A percentile compares a stretch with the other conserved stretches of the same genome.
Conservation (phyloP, 2,113 vertebrate genomes). For the Forbesichthys agassizii region DNA sequence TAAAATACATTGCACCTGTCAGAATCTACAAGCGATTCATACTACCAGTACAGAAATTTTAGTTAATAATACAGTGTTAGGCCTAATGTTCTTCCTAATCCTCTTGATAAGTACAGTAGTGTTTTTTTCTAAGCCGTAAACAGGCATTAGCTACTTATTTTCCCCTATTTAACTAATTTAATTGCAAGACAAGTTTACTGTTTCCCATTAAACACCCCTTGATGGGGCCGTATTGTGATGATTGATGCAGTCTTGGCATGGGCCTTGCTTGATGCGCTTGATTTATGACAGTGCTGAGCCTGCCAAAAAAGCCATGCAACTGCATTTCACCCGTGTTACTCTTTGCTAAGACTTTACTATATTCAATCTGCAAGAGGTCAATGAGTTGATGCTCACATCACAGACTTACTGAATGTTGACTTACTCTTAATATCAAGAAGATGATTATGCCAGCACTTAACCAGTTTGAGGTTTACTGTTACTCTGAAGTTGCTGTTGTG, state of each 20-base stretch:
- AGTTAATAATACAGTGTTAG: neutral
- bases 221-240: slow-evolving; percentile 53
- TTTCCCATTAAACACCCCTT: slow-evolving; percentile 42
- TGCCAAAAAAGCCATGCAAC: slow-evolving; percentile 50
- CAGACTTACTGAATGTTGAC: slow-evolving; percentile 57
- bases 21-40: slow-evolving; percentile 13
- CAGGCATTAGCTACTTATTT: slow-evolving; percentile 37
- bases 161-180: slow-evolving; percentile 37
- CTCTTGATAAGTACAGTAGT: too few relatives aligned
- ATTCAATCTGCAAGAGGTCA: slow-evolving; percentile 49
- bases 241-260: slow-evolving; percentile 55
- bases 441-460: slow-evolving; percentile 49
- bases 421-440: slow-evolving; percentile 62
- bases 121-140: slow-evolving; percentile 22
- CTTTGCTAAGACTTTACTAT: slow-evolving; percentile 50
- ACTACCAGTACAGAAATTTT: slow-evolving; percentile 9
- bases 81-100: too few relatives aligned
- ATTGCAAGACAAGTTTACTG: slow-evolving; percentile 14
- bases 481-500: slow-evolving; percentile 44
- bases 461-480: slow-evolving; percentile 21
- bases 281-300: slow-evolving; percentile 52
- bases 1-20: slow-evolving; percentile 56
- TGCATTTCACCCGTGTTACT: slow-evolving; percentile 51
- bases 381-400: slow-evolving; percentile 55
- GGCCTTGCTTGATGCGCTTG: slow-evolving; percentile 47